Evolutionary conservation across 2,797 vertebrate genomes (phyloP).

Genomic region (Argya squamiceps): DNA sequence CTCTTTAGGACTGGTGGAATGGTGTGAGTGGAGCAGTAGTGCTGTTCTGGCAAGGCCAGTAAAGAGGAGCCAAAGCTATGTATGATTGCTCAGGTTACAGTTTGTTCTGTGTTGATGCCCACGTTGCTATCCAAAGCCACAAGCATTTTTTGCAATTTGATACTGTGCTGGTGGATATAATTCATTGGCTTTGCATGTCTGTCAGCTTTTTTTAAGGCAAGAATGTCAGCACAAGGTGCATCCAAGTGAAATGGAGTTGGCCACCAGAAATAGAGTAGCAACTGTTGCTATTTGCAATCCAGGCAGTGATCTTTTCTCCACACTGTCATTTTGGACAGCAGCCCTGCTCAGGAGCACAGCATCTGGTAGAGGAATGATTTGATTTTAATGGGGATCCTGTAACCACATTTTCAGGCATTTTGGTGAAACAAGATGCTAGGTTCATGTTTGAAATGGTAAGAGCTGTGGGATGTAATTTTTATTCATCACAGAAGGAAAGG

Average conservation of each 20-base stretch:
- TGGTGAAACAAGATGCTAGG: background rate
- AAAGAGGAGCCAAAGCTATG: background rate
- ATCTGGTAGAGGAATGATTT: slow-evolving; percentile 27
- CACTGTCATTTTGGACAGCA: background rate
- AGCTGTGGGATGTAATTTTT: background rate
- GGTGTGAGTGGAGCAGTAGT: background rate
- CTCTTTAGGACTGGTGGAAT: background rate
- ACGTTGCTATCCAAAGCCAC: slow-evolving; percentile 54
- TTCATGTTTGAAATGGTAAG: background rate
- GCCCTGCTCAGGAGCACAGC: background rate
- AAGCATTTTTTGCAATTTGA: slow-evolving; percentile 43
- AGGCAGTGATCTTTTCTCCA: slow-evolving; percentile 47
- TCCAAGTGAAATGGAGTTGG: slow-evolving; percentile 50
- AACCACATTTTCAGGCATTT: slow-evolving; percentile 12
- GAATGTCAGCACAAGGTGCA: slow-evolving; percentile 54
- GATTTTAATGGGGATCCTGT: background rate
- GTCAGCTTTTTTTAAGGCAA: slow-evolving; percentile 61
- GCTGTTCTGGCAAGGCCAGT: background rate
- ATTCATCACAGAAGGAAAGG: background rate
- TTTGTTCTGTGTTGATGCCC: slow-evolving; percentile 36
- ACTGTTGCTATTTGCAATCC: slow-evolving; percentile 77
- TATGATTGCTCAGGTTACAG: slow-evolving; percentile 29
- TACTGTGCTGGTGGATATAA: slow-evolving; percentile 34
- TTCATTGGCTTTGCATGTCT: slow-evolving; percentile 30
- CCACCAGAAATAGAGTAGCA: slow-evolving; percentile 58